These are phyloP conservation scores for Semaprochilodus insignis DNA, from an alignment of 2,797 vertebrate genomes.

Conservation along the genomic window DNA sequence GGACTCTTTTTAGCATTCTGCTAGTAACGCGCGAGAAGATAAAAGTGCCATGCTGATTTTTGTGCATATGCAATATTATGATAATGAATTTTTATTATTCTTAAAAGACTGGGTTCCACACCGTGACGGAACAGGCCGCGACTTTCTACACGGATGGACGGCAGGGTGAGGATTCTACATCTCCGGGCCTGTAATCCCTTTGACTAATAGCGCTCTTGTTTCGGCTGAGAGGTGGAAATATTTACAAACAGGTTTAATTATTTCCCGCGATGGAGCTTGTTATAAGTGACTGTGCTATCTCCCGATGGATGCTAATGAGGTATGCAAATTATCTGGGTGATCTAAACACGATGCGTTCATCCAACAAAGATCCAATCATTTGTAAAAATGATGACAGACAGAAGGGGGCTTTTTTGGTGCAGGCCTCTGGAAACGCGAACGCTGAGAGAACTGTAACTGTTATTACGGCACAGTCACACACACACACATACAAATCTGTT, in stretches of 20 bases:
- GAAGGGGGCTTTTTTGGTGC: neutral
- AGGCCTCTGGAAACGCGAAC: neutral
- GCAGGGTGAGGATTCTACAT: neutral
- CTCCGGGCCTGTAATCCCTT: slow-evolving; percentile 35
- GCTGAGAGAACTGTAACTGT: neutral
- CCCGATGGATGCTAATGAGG: slow-evolving; percentile 42
- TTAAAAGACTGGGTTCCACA: neutral
- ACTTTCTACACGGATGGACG: neutral
- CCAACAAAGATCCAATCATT: slow-evolving; percentile 30
- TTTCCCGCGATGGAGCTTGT: slow-evolving; percentile 40
- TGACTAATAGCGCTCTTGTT: slow-evolving; percentile 41
- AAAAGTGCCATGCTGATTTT: neutral
- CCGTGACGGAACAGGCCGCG: neutral
- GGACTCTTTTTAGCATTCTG: slow-evolving; percentile 16
- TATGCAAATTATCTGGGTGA: slow-evolving; percentile 47
- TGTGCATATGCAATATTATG: neutral
- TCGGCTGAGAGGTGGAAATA: slow-evolving; percentile 49
- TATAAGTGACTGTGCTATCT: slow-evolving; percentile 45
- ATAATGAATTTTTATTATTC: slow-evolving; percentile 27
- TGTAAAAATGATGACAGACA: slow-evolving; percentile 47
- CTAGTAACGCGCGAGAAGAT: neutral
- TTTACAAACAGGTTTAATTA: slow-evolving; percentile 54
- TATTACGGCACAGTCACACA: neutral
- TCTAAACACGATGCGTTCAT: slow-evolving; percentile 42
- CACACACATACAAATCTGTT: slow-evolving; percentile 1